Percentiles rank a stretch among this genome's conserved stretches.
Evolutionary conservation across 2,888 invertebrate genomes (phyloP).

Genomic region (Piscicola geometra): DNA sequence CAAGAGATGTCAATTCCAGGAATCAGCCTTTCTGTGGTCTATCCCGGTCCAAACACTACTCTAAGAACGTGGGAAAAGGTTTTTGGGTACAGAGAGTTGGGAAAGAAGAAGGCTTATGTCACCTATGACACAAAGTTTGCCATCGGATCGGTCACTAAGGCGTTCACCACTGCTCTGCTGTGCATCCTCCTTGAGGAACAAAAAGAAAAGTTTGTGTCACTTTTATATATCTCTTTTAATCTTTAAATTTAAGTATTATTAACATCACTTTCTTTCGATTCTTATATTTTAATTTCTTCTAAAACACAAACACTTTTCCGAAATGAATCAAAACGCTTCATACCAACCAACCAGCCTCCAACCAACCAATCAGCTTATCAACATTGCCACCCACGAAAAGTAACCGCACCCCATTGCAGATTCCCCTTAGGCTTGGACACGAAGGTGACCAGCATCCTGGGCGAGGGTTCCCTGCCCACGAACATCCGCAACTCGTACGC

Average conservation of each 20-base stretch:
- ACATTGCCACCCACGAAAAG: too few species aligned
- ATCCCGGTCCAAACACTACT: background rate
- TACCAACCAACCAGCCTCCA: too few species aligned
- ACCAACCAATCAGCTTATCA: too few species aligned
- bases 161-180: slow-evolving; percentile 23
- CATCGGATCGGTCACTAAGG: slow-evolving; percentile 28
- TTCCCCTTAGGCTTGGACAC: slow-evolving; percentile 20
- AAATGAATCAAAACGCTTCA: too few species aligned
- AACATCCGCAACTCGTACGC: background rate
- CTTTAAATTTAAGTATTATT: background rate
- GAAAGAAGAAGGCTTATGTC: background rate
- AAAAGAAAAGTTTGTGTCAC: slow-evolving; percentile 11
- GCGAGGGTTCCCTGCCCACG: background rate
- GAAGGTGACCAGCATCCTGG: slow-evolving; percentile 15
- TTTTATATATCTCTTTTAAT: background rate
- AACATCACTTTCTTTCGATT: too few species aligned
- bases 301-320: too few species aligned
- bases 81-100: background rate
- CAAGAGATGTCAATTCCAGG: slow-evolving; percentile 2
- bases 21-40: slow-evolving; percentile 14
- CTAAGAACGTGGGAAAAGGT: background rate
- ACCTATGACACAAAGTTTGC: slow-evolving; percentile 9
- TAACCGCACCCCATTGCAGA: too few species aligned
- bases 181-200: slow-evolving; percentile 22
- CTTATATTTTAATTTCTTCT: too few species aligned